Evolutionary conservation across 2,888 invertebrate species (phyloP).

Genomic region (Odiellus spinosus): DNA sequence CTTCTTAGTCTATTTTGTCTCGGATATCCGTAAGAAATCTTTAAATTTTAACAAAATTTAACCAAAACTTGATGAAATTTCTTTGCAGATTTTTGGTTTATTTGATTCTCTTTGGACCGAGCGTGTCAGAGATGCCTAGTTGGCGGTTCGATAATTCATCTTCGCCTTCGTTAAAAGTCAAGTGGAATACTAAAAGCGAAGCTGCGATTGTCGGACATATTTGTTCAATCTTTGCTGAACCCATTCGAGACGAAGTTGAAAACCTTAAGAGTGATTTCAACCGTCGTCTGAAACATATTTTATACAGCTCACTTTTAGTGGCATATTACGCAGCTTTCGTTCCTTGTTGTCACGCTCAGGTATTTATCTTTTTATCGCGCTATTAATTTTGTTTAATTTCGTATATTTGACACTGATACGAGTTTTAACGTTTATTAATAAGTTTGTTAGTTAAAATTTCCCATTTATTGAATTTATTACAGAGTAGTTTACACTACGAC

Average conservation of each 20-base stretch:
- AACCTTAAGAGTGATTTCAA: conserved; percentile 72
- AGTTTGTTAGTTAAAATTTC: no score
- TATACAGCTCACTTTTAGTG: conserved; percentile 65
- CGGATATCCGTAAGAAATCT: conserved; percentile 63
- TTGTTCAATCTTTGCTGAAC: conserved; percentile 31
- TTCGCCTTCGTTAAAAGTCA: no score
- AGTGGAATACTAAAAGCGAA: no score
- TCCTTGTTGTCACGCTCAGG: conserved; percentile 77
- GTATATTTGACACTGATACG: no score
- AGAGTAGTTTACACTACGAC: conserved; percentile 53
- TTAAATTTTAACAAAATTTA: no score
- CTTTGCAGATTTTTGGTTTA: conserved; percentile 60
- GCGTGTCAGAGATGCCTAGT: conserved; percentile 46
- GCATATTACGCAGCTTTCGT: conserved; percentile 78
- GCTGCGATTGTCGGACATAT: conserved; percentile 23
- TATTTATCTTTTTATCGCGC: conserved; percentile 34
- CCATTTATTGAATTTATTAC: conserved; percentile 17
- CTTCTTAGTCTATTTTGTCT: conserved; percentile 64
- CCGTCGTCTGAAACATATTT: conserved; percentile 66
- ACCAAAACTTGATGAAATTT: no score
- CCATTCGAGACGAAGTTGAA: conserved; percentile 63
- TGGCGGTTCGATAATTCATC: no score
- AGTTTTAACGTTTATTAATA: no score
- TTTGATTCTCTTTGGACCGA: conserved; percentile 62
- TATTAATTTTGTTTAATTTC: no score